These are phyloP conservation scores for Nerophis ophidion DNA, from an alignment of 2,113 vertebrate species.

Conservation along the genomic window DNA sequence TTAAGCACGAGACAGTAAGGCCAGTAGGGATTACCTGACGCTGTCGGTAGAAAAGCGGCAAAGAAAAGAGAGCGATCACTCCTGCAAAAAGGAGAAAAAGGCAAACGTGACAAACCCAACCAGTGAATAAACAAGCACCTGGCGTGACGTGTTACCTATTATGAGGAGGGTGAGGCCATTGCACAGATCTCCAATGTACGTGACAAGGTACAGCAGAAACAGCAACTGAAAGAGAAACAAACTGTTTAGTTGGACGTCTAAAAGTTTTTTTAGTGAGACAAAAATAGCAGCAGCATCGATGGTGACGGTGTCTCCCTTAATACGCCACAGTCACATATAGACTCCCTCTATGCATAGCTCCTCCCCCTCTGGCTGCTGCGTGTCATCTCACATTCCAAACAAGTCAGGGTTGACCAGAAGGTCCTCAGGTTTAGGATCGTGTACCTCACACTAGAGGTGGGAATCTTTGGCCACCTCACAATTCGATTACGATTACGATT, in stretches of 20 bases:
- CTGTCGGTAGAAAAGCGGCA: constrained; percentile 83
- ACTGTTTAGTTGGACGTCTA: neutral
- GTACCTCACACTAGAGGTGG: constrained; percentile 4
- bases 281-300: constrained; percentile 13
- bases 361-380: constrained; percentile 8
- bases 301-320: constrained; percentile 29
- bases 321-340: constrained; percentile 25
- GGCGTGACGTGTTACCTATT: constrained; percentile 69
- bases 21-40: constrained; percentile 73
- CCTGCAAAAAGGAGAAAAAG: constrained; percentile 55
- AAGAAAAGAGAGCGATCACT: constrained; percentile 81
- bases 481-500: too few relatives aligned
- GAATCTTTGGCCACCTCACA: too few relatives aligned
- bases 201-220: constrained; percentile 83
- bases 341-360: constrained; percentile 14
- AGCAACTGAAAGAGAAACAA: constrained; percentile 67
- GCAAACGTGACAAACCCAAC: neutral
- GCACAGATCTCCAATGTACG: constrained; percentile 81
- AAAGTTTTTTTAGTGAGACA: neutral
- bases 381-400: constrained; percentile 64
- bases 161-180: constrained; percentile 88
- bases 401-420: constrained; percentile 62
- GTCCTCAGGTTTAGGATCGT: constrained; percentile 25
- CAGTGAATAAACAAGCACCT: neutral
- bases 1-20: neutral